phyloP scores from a whole-genome alignment of 2,888 invertebrate genomes.

The Heliconius ismenius region DNA sequence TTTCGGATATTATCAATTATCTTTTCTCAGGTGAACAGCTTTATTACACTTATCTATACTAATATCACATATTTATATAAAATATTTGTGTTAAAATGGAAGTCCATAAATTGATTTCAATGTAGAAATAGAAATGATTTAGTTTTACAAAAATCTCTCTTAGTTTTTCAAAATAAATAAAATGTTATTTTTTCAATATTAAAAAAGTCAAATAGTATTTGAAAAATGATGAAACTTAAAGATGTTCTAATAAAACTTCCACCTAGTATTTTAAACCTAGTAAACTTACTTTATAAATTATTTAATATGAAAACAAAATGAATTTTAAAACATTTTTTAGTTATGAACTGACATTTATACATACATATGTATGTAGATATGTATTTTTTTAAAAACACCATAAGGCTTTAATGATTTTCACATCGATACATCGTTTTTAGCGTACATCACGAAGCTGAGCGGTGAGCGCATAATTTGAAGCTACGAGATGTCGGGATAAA shows the following conservation, averaged over 20 bases:
- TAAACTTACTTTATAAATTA: too few species aligned
- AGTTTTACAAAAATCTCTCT: too few species aligned
- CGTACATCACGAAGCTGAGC: slow-evolving; percentile 26
- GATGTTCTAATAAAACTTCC: too few species aligned
- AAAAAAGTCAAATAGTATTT: too few species aligned
- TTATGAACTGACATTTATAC: background rate
- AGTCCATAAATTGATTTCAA: background rate
- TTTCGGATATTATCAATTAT: slow-evolving; percentile 45
- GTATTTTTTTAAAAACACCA: background rate
- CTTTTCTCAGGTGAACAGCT: slow-evolving; percentile 36
- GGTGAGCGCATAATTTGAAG: slow-evolving; percentile 28
- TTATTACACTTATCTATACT: slow-evolving; percentile 19
- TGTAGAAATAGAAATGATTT: too few species aligned
- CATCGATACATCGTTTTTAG: slow-evolving; percentile 25
- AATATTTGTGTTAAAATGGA: background rate
- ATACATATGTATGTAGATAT: background rate
- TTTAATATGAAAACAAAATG: background rate
- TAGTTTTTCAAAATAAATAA: too few species aligned
- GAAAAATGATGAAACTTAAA: too few species aligned
- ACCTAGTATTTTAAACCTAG: too few species aligned
- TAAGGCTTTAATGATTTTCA: slow-evolving; percentile 21
- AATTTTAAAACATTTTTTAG: background rate
- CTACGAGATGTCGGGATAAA: slow-evolving; percentile 19
- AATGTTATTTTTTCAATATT: too few species aligned
- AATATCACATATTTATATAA: background rate